phyloP scores from a whole-genome alignment of 2,113 vertebrate species.

The Sitta europaea region DNA sequence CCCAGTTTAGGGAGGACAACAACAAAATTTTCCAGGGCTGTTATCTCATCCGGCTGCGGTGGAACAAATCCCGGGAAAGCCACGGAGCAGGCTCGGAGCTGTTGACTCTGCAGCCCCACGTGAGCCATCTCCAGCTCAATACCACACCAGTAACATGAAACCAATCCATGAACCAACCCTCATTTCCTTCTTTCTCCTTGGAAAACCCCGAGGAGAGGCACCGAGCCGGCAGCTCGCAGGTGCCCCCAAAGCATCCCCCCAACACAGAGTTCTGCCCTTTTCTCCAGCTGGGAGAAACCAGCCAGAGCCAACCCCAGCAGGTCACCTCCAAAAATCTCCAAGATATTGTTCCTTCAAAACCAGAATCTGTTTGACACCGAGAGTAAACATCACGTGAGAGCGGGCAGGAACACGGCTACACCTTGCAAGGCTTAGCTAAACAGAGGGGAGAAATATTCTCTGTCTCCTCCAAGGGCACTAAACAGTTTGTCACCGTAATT shows the following conservation, averaged over 20 bases:
- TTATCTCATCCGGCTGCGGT: background rate
- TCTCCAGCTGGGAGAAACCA: background rate
- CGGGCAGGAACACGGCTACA: background rate
- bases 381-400: background rate
- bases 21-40: background rate
- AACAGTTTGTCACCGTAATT: background rate
- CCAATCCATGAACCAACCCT: background rate
- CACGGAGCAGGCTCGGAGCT: background rate
- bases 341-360: background rate
- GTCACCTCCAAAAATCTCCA: background rate
- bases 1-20: background rate
- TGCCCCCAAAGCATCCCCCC: background rate
- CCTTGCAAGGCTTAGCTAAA: background rate
- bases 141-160: background rate
- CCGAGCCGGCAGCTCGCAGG: accelerated
- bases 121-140: slow-evolving; percentile 13
- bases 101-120: slow-evolving; percentile 27
- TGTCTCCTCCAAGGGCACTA: background rate
- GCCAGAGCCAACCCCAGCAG: background rate
- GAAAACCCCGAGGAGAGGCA: background rate
- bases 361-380: background rate
- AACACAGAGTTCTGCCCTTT: background rate
- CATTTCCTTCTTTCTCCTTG: background rate
- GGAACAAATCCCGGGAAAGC: background rate
- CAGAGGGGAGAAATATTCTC: background rate